Conservation (phyloP, 2,113 vertebrate genomes). For the Zosterops japonicus region DNA sequence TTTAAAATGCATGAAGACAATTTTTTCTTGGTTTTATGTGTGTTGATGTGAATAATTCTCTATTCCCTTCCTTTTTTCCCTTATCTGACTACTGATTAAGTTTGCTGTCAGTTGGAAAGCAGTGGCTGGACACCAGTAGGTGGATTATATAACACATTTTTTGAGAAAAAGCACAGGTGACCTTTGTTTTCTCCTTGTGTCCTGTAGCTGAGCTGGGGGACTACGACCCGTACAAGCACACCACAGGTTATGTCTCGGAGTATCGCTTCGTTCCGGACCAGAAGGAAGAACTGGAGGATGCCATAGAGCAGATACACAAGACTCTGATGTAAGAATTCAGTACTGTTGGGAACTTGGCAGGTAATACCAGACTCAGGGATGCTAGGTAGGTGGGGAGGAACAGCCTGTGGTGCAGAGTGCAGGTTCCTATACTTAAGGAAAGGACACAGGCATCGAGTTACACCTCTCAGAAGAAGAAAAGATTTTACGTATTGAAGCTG, state of each 20-base stretch:
- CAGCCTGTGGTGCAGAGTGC: background rate
- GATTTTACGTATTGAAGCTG: background rate
- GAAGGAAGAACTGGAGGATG: slow-evolving; percentile 88
- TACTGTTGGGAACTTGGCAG: background rate
- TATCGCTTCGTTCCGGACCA: slow-evolving; percentile 90
- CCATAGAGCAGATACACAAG: slow-evolving; percentile 85
- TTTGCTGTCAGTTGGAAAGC: background rate
- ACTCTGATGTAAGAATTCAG: slow-evolving; percentile 81
- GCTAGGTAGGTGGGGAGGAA: background rate
- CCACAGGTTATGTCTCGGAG: slow-evolving; percentile 84
- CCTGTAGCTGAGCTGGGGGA: slow-evolving; percentile 86
- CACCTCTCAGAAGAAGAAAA: background rate
- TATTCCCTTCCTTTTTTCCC: background rate
- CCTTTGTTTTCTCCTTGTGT: background rate
- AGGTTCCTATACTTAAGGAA: background rate
- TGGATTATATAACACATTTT: background rate
- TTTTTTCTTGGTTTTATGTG: background rate
- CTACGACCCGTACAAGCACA: slow-evolving; percentile 84
- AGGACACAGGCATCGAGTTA: background rate
- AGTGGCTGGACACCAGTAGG: background rate
- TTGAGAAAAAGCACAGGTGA: background rate
- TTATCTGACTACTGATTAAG: rapidly evolving
- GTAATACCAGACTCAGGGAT: background rate
- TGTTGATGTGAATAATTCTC: background rate
- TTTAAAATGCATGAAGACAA: background rate